phyloP scores from a whole-genome alignment of 2,888 invertebrate species.

The Hoplodrina blanda region DNA sequence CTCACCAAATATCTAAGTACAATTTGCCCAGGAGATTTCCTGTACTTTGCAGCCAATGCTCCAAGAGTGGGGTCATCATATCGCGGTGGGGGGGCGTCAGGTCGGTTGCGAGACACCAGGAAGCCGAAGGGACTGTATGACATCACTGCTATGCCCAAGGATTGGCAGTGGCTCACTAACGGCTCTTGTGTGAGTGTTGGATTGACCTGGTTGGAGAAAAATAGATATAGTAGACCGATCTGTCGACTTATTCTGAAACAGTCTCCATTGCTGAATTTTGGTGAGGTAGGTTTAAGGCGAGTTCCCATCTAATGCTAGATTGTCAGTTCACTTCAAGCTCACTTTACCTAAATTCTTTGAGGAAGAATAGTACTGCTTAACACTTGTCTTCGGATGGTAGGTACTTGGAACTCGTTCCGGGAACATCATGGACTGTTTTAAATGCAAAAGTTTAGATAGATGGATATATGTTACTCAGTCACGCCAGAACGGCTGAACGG shows the following conservation, averaged over 20 bases:
- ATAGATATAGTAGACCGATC: background rate
- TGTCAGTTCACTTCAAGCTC: too few species aligned
- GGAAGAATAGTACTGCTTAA: too few species aligned
- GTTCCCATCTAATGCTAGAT: too few species aligned
- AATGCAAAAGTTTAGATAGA: too few species aligned
- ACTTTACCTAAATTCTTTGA: too few species aligned
- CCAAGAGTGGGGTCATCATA: conserved; percentile 90
- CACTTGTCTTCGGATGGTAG: too few species aligned
- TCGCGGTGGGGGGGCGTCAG: conserved; percentile 81
- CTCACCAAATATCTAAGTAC: conserved; percentile 92
- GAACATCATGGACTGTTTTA: too few species aligned
- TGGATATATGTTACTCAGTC: too few species aligned
- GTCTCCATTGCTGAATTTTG: background rate
- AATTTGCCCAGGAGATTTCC: conserved; percentile 92
- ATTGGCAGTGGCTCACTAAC: conserved; percentile 92
- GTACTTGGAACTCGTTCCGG: too few species aligned
- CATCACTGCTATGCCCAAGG: conserved; percentile 92
- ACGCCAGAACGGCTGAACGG: too few species aligned
- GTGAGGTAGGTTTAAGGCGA: too few species aligned
- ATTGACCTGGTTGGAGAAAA: conserved; percentile 82
- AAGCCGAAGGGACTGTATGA: conserved; percentile 94
- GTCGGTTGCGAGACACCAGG: conserved; percentile 73
- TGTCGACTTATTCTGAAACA: too few species aligned
- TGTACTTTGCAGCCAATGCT: conserved; percentile 91
- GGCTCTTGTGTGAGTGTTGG: conserved; percentile 93